phyloP scores from a whole-genome alignment of 30 jellyfish, hydroid and myxozoan species.

The Hydractinia symbiolongicarpus region DNA sequence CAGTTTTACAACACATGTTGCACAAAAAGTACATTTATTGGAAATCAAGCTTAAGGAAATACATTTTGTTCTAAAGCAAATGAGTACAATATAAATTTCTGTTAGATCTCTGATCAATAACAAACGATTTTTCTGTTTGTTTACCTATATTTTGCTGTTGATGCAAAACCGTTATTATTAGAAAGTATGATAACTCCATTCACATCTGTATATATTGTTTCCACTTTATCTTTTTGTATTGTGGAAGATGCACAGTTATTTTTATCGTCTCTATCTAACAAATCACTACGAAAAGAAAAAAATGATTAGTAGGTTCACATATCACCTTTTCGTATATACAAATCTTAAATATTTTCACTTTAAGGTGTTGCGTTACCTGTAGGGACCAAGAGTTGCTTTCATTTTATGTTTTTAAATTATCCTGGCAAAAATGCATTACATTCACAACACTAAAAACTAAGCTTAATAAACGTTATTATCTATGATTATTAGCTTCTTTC shows the following conservation, averaged over 20 bases:
- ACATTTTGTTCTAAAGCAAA: too few species aligned
- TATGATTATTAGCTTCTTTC: too few species aligned
- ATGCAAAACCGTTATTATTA: slow-evolving; percentile 40
- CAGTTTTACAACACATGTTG: too few species aligned
- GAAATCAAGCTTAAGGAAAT: too few species aligned
- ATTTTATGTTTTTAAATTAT: not conserved
- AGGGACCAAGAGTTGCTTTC: not conserved
- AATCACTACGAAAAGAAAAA: slow-evolving; percentile 11
- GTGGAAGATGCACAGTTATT: slow-evolving; percentile 49
- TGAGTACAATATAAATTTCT: too few species aligned
- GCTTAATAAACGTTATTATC: not conserved
- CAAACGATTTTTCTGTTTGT: not conserved
- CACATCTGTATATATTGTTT: slow-evolving; percentile 60
- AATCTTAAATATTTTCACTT: too few species aligned
- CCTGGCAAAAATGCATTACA: not conserved
- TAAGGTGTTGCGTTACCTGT: too few species aligned
- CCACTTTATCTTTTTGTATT: slow-evolving; percentile 30
- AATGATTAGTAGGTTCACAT: too few species aligned
- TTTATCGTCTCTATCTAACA: slow-evolving; percentile 35
- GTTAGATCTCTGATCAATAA: too few species aligned
- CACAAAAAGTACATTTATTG: too few species aligned
- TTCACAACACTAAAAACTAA: not conserved
- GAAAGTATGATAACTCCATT: slow-evolving; percentile 37
- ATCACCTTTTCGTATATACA: too few species aligned
- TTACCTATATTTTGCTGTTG: slow-evolving; percentile 42